Conservation (phyloP, 2,888 invertebrate genomes). For the Xestia rhomboidea region DNA sequence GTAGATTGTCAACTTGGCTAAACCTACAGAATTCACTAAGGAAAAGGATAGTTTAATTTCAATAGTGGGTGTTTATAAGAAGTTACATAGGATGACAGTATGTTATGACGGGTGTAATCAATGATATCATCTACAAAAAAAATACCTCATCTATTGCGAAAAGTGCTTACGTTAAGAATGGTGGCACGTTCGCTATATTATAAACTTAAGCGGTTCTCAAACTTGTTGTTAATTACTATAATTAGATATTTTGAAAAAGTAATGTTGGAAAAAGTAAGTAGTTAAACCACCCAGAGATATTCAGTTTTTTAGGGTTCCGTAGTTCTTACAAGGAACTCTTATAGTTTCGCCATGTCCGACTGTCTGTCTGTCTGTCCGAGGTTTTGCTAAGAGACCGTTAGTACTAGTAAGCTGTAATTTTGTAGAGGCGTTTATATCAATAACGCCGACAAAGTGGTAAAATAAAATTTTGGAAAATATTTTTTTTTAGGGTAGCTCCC, state of each 20-base stretch:
- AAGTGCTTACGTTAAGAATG: conserved; percentile 43
- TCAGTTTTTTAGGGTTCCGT: too few species aligned
- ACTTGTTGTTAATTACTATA: conserved; percentile 37
- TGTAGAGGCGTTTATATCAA: too few species aligned
- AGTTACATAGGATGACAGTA: background rate
- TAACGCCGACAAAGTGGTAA: too few species aligned
- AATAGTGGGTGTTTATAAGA: background rate
- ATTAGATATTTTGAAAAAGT: background rate
- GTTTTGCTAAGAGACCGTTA: too few species aligned
- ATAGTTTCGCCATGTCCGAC: too few species aligned
- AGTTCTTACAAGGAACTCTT: too few species aligned
- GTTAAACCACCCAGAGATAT: too few species aligned
- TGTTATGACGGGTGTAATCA: conserved; percentile 3
- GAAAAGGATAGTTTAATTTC: background rate
- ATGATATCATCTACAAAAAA: conserved; percentile 2
- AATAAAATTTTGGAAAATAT: too few species aligned
- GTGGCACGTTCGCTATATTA: conserved; percentile 70
- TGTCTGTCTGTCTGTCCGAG: too few species aligned
- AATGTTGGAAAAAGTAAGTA: background rate
- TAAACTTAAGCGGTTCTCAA: conserved; percentile 69
- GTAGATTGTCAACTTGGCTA: too few species aligned
- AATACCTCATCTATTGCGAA: conserved; percentile 11
- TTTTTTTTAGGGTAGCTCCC: too few species aligned
- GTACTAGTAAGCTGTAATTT: too few species aligned
- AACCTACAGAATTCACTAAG: background rate